Evolutionary conservation across 2,797 vertebrate genomes (phyloP).

Genomic region (Petrocephalus schoutedeni): DNA sequence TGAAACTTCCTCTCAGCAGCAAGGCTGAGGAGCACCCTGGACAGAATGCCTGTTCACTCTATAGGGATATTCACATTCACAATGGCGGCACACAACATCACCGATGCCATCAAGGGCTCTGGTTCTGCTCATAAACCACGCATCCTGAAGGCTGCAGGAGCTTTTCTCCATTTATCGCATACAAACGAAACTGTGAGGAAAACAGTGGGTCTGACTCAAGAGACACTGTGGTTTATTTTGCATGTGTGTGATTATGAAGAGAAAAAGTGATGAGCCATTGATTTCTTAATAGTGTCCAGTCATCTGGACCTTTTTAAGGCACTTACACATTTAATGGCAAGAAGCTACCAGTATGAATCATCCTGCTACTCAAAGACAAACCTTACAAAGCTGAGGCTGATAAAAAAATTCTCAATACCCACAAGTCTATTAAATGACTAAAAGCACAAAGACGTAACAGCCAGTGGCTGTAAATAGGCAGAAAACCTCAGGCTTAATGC

Average conservation of each 20-base stretch:
- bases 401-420: neutral
- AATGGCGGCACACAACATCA: neutral
- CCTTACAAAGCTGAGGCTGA: neutral
- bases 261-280: neutral
- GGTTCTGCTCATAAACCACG: neutral
- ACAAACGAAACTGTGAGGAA: neutral
- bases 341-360: constrained; percentile 20
- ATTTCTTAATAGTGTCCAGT: neutral
- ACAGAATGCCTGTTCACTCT: neutral
- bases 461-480: constrained; percentile 1
- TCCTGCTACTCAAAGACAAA: constrained; percentile 26
- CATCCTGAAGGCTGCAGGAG: neutral
- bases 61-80: neutral
- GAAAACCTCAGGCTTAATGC: neutral
- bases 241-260: neutral
- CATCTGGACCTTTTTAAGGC: neutral
- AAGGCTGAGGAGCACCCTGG: neutral
- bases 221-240: neutral
- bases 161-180: neutral
- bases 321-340: neutral
- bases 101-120: neutral
- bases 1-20: neutral
- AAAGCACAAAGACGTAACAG: neutral
- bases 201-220: neutral
- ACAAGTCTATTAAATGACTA: neutral